Base-by-base conservation (phyloP, 2,113 vertebrate genomes). In the Dunckerocampus dactyliophorus region DNA sequence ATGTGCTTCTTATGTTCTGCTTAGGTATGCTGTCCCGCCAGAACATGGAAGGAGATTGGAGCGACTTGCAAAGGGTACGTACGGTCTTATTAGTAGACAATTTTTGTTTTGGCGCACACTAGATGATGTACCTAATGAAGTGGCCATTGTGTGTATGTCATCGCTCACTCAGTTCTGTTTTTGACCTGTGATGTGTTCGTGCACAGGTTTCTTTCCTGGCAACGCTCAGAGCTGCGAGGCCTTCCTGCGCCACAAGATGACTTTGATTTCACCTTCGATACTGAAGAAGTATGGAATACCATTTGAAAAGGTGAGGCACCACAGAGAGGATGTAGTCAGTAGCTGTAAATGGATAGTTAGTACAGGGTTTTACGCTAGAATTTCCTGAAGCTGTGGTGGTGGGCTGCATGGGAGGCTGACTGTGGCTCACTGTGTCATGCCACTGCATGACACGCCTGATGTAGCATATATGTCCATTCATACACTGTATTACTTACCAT, bases 201-300 rank as follows among this genome's bases (percentile, higher is more conserved):
- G 63, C 70, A 3, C 84, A 99, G 97, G 95, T n/a, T 99, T 98
- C 81, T 99, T 99, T 69, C 96, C 97, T 13, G 95, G 96, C 59
- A 98, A 95, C n/a, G 93, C 95, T 39, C 95, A 98, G 76, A 94
- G 92, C 87, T 99, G 97, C 71, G 95, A 99, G 80, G 96, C 96
- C 0, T 99, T 99, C 83, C 89, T 99, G 47, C 92, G 96, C 22
- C 97, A 99, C 85, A 99, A 99, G 83, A 99, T 99, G 97, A 99
- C 97, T 39, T 85, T 98, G 74, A 98, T 99, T 67, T 98, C 97
- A 11, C 97, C 97, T 0, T 93, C 93, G 24, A 96, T 99, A 76
- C 81, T 99, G 76, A 98, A 95, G 80, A 99, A 98, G 85, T 99
- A 96, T 0, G 93, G 94, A 53, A 96, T 99, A 59, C 96, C 95